Evolutionary conservation across 2,888 invertebrate species (phyloP).

Genomic region (Mylabris sibirica): DNA sequence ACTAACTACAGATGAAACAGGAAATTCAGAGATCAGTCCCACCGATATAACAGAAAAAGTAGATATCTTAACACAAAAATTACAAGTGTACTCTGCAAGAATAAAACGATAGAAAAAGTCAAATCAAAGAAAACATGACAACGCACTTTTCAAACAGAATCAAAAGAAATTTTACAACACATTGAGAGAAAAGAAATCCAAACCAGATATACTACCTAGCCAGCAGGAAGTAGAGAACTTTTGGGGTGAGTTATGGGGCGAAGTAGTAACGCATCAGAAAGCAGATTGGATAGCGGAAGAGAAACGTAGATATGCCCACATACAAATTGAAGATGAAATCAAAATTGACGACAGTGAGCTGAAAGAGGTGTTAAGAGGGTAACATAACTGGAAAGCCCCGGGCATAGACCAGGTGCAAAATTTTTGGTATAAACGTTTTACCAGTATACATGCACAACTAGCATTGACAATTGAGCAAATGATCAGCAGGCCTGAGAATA

Average conservation of each 20-base stretch:
- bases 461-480: not conserved
- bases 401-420: not conserved
- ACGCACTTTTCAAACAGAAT: not conserved
- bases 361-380: not conserved
- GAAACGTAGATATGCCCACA: not conserved
- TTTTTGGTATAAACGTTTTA: not conserved
- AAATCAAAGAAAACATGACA: not conserved
- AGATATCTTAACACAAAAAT: too few species aligned
- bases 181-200: not conserved
- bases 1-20: not conserved
- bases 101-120: too few species aligned
- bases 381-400: not conserved
- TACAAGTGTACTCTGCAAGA: too few species aligned
- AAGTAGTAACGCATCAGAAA: not conserved
- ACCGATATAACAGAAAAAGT: not conserved
- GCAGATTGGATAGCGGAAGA: not conserved
- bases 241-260: not conserved
- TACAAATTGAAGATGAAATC: conserved; percentile 11
- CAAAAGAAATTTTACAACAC: not conserved
- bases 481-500: not conserved
- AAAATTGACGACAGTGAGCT: not conserved
- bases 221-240: not conserved
- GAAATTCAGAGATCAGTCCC: too few species aligned
- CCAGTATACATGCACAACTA: not conserved
- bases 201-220: not conserved